Evolutionary conservation across 92 coral and sea anemone species (phyloP).

Genomic region (Pocillopora grandis): DNA sequence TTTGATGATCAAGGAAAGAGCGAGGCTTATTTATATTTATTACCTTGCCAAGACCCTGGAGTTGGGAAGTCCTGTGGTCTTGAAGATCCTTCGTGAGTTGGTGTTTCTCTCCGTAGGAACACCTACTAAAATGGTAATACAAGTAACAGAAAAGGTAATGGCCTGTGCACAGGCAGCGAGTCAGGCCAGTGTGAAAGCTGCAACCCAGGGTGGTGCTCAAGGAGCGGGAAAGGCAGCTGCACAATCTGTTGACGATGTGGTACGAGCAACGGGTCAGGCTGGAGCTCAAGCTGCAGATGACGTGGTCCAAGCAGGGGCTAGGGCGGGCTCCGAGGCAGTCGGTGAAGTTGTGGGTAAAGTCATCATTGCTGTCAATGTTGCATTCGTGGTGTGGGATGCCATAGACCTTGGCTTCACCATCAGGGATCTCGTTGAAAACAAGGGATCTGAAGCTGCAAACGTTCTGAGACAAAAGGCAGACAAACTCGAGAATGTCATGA

Average conservation of each 20-base stretch:
- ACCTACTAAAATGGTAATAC: not conserved
- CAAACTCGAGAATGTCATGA: not conserved
- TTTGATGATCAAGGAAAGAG: not conserved
- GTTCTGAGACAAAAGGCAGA: slow-evolving; percentile 5
- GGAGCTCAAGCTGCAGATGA: not conserved
- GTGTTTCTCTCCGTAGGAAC: not conserved
- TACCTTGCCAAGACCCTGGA: not conserved
- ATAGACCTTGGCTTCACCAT: not conserved
- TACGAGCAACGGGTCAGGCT: not conserved
- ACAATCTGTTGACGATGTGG: not conserved
- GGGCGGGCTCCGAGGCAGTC: not conserved
- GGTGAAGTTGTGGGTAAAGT: not conserved
- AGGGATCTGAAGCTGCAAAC: not conserved
- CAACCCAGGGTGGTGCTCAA: not conserved
- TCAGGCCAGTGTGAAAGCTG: not conserved
- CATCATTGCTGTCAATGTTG: not conserved
- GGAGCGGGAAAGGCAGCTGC: not conserved
- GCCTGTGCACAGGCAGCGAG: not conserved
- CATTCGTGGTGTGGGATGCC: not conserved
- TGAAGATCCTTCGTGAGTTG: not conserved
- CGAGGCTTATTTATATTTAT: not conserved
- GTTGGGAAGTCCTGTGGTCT: not conserved
- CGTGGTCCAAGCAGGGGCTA: not conserved
- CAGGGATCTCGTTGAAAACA: not conserved
- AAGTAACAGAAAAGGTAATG: not conserved